Base-by-base conservation (phyloP, 2,888 invertebrate species). In the Pristionchus maxplancki region DNA sequence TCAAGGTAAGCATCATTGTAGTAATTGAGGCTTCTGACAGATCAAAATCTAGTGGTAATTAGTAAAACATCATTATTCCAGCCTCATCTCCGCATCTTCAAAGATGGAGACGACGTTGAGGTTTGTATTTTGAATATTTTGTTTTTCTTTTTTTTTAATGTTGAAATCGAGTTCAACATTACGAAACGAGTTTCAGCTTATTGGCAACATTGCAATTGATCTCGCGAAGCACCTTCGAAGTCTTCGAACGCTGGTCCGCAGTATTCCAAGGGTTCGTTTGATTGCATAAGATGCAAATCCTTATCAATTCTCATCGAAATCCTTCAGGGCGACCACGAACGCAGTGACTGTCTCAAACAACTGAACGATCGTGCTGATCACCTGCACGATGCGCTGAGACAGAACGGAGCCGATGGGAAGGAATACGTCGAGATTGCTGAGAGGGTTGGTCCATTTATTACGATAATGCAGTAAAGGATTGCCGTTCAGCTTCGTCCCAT, bases 121-220 rank as follows among this genome's bases (percentile, higher is more conserved):
- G 71, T 71, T 44, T 44, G 44, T 44, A 9, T 44, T 44, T 44
- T n/a, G n/a, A n/a, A n/a, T n/a, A n/a, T n/a, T n/a, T n/a, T n/a
- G n/a, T n/a, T n/a, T n/a, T n/a, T n/a, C n/a, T n/a, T n/a, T n/a
- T n/a, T 13, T 31, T 31, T 31, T 31, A 5, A 64, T 31, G 40
- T 9, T 28, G 6, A 34, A 71, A 28, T 34, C n/a, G n/a, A n/a
- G n/a, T n/a, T n/a, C n/a, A n/a, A n/a, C n/a, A n/a, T n/a, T n/a
- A n/a, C n/a, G 34, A 31, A 64, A 9, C 6, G 64, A 6, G 13
- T 78, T 44, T 13, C 78, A 78, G 78, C n/a, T 78, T 9, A 78
- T 78, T 6, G 44, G 44, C 40, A 78, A 78, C n/a, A 78, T 78
- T 28, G 78, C 78, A 13, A 13, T 78, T 8, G 78, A 78, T 78